These are phyloP conservation scores for Scaptomyza montana DNA, from an alignment of 1,140 invertebrate species.

Conservation along the genomic window DNA sequence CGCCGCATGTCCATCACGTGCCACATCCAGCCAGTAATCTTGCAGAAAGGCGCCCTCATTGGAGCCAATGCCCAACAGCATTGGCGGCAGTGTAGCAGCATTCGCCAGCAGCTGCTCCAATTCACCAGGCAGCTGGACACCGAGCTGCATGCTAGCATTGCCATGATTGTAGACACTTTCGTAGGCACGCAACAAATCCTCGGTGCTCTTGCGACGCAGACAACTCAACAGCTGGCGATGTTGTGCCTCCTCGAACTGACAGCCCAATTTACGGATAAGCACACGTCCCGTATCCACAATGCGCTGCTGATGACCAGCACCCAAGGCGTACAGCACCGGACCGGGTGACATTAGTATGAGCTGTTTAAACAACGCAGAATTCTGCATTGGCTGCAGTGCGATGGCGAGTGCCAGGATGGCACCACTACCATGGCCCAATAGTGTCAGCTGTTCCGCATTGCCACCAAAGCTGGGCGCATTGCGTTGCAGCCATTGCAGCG, in stretches of 20 bases:
- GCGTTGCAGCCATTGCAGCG: slow-evolving; percentile 88
- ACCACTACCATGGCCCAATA: slow-evolving; percentile 87
- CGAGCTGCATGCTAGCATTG: slow-evolving; percentile 85
- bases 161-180: slow-evolving; percentile 86
- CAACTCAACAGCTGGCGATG: slow-evolving; percentile 84
- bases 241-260: slow-evolving; percentile 82
- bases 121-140: slow-evolving; percentile 85
- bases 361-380: slow-evolving; percentile 14
- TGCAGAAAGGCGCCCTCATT: slow-evolving; percentile 86
- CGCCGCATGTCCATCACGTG: slow-evolving; percentile 84
- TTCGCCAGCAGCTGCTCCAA: slow-evolving; percentile 70
- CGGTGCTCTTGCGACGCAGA: slow-evolving; percentile 86
- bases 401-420: slow-evolving; percentile 53
- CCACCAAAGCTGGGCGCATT: slow-evolving; percentile 90
- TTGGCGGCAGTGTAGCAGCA: slow-evolving; percentile 71
- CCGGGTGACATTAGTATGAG: slow-evolving; percentile 89
- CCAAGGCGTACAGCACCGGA: slow-evolving; percentile 84
- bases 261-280: slow-evolving; percentile 85
- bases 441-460: slow-evolving; percentile 87
- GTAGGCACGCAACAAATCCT: slow-evolving; percentile 86
- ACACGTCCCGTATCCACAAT: slow-evolving; percentile 85
- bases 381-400: slow-evolving; percentile 30
- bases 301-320: slow-evolving; percentile 67
- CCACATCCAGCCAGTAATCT: slow-evolving; percentile 85
- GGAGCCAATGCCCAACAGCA: slow-evolving; percentile 83